Base-by-base conservation (phyloP, 2,797 vertebrate genomes). In the Somateria mollissima region DNA sequence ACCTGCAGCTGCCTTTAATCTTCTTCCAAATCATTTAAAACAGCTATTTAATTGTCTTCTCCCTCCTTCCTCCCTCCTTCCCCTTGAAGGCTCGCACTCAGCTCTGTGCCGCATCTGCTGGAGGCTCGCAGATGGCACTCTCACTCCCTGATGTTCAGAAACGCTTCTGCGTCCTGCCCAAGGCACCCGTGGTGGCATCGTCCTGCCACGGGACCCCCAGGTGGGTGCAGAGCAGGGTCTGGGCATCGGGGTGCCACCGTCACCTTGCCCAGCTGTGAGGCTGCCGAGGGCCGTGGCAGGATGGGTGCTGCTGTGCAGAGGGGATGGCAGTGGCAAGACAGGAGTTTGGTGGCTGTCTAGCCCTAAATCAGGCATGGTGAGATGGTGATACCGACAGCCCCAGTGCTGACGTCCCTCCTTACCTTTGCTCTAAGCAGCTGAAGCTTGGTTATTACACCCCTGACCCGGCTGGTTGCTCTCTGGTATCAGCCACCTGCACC, bases 71-170 rank as follows among this genome's bases (percentile, higher is more conserved):
- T 25, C 70, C 84, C 62, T 83, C 84, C 66, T 87, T 84, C 43
- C 84, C 67, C 65, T 95, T 41, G 18, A 82, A 94, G 84, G 77
- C 86, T 93, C 84, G 83, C 67, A 16, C 91, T 60, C 1, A 0
- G 88, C 67, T 95, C 90, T 78, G 54, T 49, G 58, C 79, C 89
- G 91, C 96, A 96, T 94, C 96, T 97, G 95, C 91, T 87, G 8
- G 5, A 84, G 70, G 13, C 56, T 83, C 75, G 30, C 93, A 96
- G 94, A 92, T 93, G 92, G 93, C 73, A 89, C 67, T 92, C 78
- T 4, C 0, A 8, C 90, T 85, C 89, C 85, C 93, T 14, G 83
- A 75, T 1, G 6, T 93, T 95, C 6, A 32, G 78, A 69, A 87
- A 83, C 0, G 5, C 66, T 81, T 41, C 85, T 89, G 83, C 18